These are phyloP conservation scores for Vimba vimba DNA, from an alignment of 2,113 vertebrate genomes.

Conservation along the genomic window DNA sequence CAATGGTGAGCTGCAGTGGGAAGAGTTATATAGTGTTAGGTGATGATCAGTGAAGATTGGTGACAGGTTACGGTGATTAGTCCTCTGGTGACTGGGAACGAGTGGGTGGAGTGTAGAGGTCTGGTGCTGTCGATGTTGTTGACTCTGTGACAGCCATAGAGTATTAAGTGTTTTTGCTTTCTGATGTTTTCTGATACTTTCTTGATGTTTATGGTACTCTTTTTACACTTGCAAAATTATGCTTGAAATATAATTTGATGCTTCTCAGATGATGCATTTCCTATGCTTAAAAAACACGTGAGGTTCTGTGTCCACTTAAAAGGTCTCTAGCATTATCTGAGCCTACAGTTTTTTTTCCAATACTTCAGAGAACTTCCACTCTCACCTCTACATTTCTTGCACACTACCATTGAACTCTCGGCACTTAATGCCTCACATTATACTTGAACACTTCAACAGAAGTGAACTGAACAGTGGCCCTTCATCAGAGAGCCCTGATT, in stretches of 20 bases:
- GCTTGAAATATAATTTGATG: background rate
- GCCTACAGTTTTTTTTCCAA: background rate
- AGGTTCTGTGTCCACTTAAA: background rate
- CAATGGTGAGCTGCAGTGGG: too few relatives aligned
- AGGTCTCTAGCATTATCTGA: background rate
- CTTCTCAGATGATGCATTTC: background rate
- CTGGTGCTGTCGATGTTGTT: too few relatives aligned
- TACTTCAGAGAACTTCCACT: background rate
- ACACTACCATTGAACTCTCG: background rate
- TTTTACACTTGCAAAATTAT: background rate
- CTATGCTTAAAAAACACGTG: background rate
- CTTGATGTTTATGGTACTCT: background rate
- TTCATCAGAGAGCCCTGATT: conserved; percentile 4
- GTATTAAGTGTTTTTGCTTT: too few relatives aligned
- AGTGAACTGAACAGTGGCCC: background rate
- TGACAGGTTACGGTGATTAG: too few relatives aligned
- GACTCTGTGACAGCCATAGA: too few relatives aligned
- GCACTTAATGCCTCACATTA: conserved; percentile 22
- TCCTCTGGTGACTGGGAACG: too few relatives aligned
- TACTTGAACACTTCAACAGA: background rate
- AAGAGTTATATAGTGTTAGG: too few relatives aligned
- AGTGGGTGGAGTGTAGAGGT: too few relatives aligned
- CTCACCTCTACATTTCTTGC: background rate
- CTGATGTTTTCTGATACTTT: too few relatives aligned
- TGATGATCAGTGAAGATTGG: too few relatives aligned